These are phyloP conservation scores for Pseudochirops cupreus DNA, from an alignment of 2,797 vertebrate genomes.

Conservation along the genomic window DNA sequence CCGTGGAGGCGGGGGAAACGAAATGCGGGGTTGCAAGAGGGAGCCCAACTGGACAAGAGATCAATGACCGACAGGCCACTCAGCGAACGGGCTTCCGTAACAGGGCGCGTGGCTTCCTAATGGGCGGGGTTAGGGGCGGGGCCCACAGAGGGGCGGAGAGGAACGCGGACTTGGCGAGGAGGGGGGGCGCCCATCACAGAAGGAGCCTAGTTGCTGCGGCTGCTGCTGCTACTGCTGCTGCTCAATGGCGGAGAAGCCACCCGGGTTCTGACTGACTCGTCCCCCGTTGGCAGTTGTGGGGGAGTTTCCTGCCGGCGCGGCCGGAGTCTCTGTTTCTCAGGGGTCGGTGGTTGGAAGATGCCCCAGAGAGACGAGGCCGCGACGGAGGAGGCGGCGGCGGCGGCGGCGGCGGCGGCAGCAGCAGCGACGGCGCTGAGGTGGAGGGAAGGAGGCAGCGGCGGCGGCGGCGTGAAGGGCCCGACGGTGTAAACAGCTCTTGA, in stretches of 20 bases:
- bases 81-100: background rate
- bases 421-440: conserved; percentile 63
- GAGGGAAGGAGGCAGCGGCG: conserved; percentile 77
- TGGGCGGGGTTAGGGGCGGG: conserved; percentile 61
- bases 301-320: conserved; percentile 77
- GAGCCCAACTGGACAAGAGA: conserved; percentile 28
- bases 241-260: conserved; percentile 80
- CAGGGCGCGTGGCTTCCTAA: background rate
- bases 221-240: conserved; percentile 62
- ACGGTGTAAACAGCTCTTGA: conserved; percentile 75
- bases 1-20: conserved; percentile 59
- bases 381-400: conserved; percentile 79
- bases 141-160: conserved; percentile 59
- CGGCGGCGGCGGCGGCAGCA: conserved; percentile 62
- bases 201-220: conserved; percentile 69
- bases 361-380: conserved; percentile 80
- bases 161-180: background rate
- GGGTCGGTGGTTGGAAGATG: conserved; percentile 78
- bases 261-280: conserved; percentile 63
- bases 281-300: conserved; percentile 74
- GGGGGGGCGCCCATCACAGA: conserved; percentile 63
- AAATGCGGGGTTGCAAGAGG: background rate
- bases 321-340: conserved; percentile 77
- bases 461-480: conserved; percentile 76
- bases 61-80: conserved; percentile 6